Conservation (phyloP, 30 jellyfish, hydroid and myxozoan genomes). For the Morbakka virulenta region DNA sequence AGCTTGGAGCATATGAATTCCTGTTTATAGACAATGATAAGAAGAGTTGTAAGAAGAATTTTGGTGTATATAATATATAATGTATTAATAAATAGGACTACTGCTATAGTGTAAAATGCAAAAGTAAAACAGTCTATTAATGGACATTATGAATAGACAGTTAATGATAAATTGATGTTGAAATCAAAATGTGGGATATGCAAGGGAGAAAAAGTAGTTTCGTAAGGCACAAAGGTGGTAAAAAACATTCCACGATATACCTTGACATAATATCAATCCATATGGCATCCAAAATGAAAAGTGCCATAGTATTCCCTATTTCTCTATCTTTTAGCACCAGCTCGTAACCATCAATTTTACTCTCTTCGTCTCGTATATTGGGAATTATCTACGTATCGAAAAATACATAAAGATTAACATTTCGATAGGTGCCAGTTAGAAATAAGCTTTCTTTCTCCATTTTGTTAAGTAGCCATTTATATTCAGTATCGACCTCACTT, state of each 20-base stretch:
- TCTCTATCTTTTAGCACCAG: neutral
- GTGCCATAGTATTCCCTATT: too few species aligned
- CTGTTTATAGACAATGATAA: conserved; percentile 9
- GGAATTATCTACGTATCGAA: neutral
- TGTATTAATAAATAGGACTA: neutral
- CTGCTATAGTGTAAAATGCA: conserved; percentile 49
- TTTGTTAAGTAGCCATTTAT: too few species aligned
- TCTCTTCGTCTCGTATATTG: neutral
- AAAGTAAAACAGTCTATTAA: conserved; percentile 6
- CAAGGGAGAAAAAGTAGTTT: conserved; percentile 22
- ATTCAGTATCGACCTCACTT: too few species aligned
- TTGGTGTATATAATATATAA: conserved; percentile 31
- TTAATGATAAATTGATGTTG: conserved; percentile 17
- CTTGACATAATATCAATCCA: too few species aligned
- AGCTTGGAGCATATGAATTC: conserved; percentile 16
- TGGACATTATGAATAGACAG: conserved; percentile 3
- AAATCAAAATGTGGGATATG: conserved; percentile 24
- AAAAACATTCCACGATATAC: too few species aligned
- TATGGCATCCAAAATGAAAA: too few species aligned
- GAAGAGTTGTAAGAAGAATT: conserved; percentile 18
- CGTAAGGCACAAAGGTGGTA: too few species aligned
- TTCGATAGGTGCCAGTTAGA: neutral
- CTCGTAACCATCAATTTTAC: neutral
- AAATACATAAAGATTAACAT: neutral
- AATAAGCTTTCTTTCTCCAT: neutral